Evolutionary conservation across 2,888 invertebrate species (phyloP), one percentile per base, ranked within the genome.

Genomic region (Drosophila crucigera): DNA sequence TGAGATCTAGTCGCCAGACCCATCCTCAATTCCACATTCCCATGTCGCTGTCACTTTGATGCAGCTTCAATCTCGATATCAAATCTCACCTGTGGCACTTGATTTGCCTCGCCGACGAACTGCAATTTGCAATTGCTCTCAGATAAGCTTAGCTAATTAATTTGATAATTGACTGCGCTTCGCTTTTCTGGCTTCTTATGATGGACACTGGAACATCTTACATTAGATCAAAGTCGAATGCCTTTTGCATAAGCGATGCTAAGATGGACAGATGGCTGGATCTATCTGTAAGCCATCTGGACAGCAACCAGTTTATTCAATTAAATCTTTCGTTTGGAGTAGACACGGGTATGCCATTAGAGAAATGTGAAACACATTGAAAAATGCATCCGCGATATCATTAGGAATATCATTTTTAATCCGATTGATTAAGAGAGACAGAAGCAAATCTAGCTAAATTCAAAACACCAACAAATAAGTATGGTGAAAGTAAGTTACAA

Each of bases 131-230:
- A 41, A 71, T 59, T 61, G 65, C 82, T 62, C 65, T 67, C 49
- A 73, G 89, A 90, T 90, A 73, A 71, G 84, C 86, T 81, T 81
- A 74, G 84, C 73, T 90, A 85, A 90, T 89, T 86, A 86, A 83
- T 86, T 89, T 83, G 76, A 85, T 80, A 76, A 90, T 85, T 90
- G 89, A 82, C 65, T 76, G 81, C 61, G 68, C 80, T 70, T 61
- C 33, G 76, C 71, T 14, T 54, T 54, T 56, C 28, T 68, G 49
- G 49, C 60, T 62, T 68, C 68, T 19, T 28, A 14, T 61, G 73
- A 69, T 54, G 68, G 56, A 53, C 77, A 56, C 49, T 55, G 54
- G 25, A 33, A 54, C 22, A 31, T 65, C 55, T 59, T 67, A 70
- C 77, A 77, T 53, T 65, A 47, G 74, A 59, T 77, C 73, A 78